Percentiles rank a stretch among this genome's conserved stretches.
Evolutionary conservation across 2,113 vertebrate species (phyloP).

Genomic region (Rhadina sibilatrix): DNA sequence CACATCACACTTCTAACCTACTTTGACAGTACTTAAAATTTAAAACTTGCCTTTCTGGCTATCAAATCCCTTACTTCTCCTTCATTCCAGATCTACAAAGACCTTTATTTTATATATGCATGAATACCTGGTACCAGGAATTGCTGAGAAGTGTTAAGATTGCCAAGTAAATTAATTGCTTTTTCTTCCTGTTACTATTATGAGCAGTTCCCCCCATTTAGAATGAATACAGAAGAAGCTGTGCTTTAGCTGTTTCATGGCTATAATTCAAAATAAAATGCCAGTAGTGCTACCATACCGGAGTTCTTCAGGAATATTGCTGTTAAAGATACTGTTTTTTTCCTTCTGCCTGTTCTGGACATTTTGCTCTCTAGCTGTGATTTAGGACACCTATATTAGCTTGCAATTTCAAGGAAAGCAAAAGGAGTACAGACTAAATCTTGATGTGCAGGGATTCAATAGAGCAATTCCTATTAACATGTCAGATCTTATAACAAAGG

Average conservation of each 20-base stretch:
- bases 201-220: background rate
- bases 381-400: conserved; percentile 21
- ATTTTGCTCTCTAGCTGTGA: conserved; percentile 4
- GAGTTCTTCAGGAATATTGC: background rate
- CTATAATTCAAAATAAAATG: conserved; percentile 4
- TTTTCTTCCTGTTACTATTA: conserved; percentile 19
- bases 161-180: background rate
- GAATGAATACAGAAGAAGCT: background rate
- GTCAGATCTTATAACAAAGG: conserved; percentile 8
- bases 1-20: conserved; percentile 26
- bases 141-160: background rate
- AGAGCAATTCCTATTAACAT: conserved; percentile 17
- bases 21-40: conserved; percentile 56
- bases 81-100: conserved; percentile 31
- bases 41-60: conserved; percentile 40
- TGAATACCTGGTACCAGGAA: conserved; percentile 26
- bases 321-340: background rate
- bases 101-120: conserved; percentile 30
- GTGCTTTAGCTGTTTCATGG: background rate
- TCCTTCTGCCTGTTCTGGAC: background rate
- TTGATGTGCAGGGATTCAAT: background rate
- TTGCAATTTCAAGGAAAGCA: background rate
- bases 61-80: conserved; percentile 9
- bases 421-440: background rate
- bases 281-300: background rate